Evolutionary conservation across 2,888 invertebrate genomes (phyloP), one percentile per base, ranked within the genome.

Genomic region (Celastrina argiolus): DNA sequence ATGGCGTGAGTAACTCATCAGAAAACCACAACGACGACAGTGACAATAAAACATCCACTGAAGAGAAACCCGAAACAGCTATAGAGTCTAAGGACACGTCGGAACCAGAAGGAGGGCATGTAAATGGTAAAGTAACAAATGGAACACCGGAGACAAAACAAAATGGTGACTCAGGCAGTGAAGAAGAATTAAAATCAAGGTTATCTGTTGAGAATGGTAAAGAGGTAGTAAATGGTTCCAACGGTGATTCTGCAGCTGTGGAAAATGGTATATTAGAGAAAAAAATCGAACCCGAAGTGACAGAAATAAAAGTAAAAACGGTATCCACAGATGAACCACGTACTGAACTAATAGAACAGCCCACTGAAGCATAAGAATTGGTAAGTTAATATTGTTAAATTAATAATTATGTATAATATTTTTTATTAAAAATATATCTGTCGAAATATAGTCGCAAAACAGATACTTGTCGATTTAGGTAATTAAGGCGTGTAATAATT

Each of bases 251-350:
- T 28, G 71, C 66, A 67, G 73, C 72, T 5, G 68, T 70, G 71
- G 87, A 78, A 76, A 82, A 81, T 76, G 87, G 81, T 34, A 84
- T 88, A 73, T 89, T 84, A 42, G 92, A 91, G 63, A 81, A 74
- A 64, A 84, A 83, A 68, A 71, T 75, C 1, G 85, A 84, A 63
- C 70, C 76, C 1, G 87, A 83, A 66, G 76, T 81, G 42, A 70
- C 82, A 12, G 93, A 93, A 70, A 92, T 93, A 73, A 92, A 92
- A 85, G 90, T 92, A 28, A 93, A 93, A 84, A 87, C 92, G 70
- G 85, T 93, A 51, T 85, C 92, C 65, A 84, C 88, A n/a, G 91
- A 87, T 67, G 89, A 89, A 71, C 81, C 87, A 16, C 82, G 79
- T 71, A 81, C 81, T 61, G 88, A 87, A 73, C 84, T 84, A 73